Base-by-base conservation (phyloP, 2,113 vertebrate genomes). In the Ageneiosus marmoratus region DNA sequence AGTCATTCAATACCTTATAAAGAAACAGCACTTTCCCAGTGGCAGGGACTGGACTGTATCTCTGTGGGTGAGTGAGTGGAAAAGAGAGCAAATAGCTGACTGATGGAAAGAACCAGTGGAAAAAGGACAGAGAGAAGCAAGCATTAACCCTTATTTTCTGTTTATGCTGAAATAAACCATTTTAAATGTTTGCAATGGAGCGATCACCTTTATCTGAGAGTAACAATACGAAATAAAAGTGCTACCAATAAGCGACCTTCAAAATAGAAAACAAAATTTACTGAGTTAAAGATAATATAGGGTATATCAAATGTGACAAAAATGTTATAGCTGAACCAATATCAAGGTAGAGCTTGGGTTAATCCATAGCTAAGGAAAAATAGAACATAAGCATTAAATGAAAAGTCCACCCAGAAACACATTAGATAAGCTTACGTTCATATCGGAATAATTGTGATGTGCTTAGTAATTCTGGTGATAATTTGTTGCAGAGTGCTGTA, bases 1-100 rank as follows among this genome's bases (percentile, higher is more conserved):
- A 72, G 67, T 44, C 37, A 56, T 72, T 70, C 34, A 81, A 81
- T 70, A 80, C 18, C 12, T 70, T 51, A 15, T 55, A 70, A 37
- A 13, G 24, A 27, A 41, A 50, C 27, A 80, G 32, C 46, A 24
- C 34, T 67, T 13, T 50, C 46, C 2, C 62, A 51, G 62, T 37
- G 27, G 20, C 44, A 65, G 44, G 8, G 77, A 29, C 53, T 41
- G 32, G 32, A 77, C 24, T 58, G 70, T 65, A n/a, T 77, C 51
- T 44, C 77, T 63, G 22, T 51, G 32, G 18, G 18, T 50, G 73
- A n/a, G n/a, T 22, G 44, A 37, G 24, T 32, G 22, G 22, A 15
- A 22, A 60, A 18, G 53, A 53, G 2, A 20, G 60, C 15, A 72
- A 69, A 60, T 13, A 70, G 55, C 50, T n/a, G 6, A 48, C 48